Evolutionary conservation across 2,113 vertebrate genomes (phyloP).

Genomic region (Erythrocercus mccallii): DNA sequence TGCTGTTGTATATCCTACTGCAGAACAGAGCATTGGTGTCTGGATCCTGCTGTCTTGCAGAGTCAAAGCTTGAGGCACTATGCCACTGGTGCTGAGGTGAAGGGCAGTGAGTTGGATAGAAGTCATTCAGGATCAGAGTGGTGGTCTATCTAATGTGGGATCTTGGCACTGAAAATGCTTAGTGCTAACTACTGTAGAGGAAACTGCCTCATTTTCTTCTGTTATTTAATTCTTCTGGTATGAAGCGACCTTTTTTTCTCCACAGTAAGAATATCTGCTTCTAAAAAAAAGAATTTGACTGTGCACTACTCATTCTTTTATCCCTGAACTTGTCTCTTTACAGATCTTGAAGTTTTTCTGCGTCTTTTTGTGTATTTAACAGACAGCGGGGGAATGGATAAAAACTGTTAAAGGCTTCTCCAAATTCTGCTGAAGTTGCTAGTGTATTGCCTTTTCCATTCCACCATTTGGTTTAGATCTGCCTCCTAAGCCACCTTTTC

Average conservation of each 20-base stretch:
- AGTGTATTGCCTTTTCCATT: background rate
- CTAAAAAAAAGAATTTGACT: background rate
- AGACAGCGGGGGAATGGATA: background rate
- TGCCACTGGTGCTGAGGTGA: background rate
- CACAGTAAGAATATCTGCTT: background rate
- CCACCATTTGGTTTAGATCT: conserved; percentile 2
- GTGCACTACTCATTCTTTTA: background rate
- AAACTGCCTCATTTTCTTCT: background rate
- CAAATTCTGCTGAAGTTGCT: background rate
- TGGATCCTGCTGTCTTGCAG: background rate
- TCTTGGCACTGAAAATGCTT: background rate
- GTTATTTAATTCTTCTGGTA: background rate
- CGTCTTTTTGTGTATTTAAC: background rate
- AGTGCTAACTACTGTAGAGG: background rate
- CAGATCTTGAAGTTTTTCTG: background rate
- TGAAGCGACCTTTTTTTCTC: background rate
- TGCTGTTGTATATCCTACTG: background rate
- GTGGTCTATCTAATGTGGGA: background rate
- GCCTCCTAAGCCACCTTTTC: background rate
- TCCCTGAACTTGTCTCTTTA: background rate
- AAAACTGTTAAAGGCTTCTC: background rate
- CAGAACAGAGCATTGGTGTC: background rate
- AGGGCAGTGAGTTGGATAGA: background rate
- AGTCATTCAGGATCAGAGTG: background rate
- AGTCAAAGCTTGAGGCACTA: background rate